Evolutionary conservation across 2,797 vertebrate genomes (phyloP).

Genomic region (Aphelocoma californica): DNA sequence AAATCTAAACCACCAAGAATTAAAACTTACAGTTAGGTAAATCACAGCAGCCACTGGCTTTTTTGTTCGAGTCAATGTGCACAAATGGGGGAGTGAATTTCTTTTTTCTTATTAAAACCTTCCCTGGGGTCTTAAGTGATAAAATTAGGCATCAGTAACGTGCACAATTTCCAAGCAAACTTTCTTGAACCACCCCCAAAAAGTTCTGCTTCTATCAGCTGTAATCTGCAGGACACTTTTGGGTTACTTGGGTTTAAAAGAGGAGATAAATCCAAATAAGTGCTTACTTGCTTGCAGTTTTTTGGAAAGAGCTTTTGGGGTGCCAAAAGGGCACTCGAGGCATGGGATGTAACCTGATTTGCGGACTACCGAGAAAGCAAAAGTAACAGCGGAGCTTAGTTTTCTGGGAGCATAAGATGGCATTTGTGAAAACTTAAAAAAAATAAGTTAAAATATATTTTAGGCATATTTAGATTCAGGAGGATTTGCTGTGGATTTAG

Average conservation of each 20-base stretch:
- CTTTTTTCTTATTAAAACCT: not conserved
- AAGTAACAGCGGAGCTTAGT: not conserved
- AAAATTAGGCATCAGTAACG: fast-evolving
- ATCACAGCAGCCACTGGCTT: not conserved
- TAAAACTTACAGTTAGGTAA: not conserved
- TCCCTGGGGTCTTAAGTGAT: not conserved
- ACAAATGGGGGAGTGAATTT: not conserved
- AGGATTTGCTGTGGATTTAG: constrained; percentile 60
- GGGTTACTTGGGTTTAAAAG: not conserved
- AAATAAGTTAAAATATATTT: constrained; percentile 3
- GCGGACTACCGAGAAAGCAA: not conserved
- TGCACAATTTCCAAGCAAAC: not conserved
- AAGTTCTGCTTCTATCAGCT: not conserved
- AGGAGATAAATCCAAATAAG: not conserved
- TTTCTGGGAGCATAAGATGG: not conserved
- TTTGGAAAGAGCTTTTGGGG: not conserved
- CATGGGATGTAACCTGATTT: not conserved
- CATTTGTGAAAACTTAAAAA: not conserved
- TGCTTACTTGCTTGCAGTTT: not conserved
- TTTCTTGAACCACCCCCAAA: not conserved
- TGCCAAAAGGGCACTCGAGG: not conserved
- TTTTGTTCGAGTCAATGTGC: not conserved
- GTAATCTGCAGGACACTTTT: not conserved
- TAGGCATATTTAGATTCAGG: constrained; percentile 5
- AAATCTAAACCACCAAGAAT: not conserved